phyloP scores from a whole-genome alignment of 2,888 invertebrate species.

The Zelleria hepariella region DNA sequence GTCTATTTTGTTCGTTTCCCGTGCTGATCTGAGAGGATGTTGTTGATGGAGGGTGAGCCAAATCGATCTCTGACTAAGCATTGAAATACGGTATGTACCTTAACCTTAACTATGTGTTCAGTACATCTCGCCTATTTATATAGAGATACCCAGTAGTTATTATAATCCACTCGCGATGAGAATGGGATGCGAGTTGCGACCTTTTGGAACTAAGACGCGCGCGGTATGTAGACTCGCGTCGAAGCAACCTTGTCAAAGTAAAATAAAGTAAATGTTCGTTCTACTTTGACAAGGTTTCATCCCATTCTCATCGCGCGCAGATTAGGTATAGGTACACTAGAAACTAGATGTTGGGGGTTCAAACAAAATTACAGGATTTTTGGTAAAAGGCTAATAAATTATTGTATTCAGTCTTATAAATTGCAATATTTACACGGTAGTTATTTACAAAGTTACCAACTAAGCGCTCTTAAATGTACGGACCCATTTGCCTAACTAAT shows the following conservation, averaged over 20 bases:
- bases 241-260: no score
- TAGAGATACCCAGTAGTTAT: no score
- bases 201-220: no score
- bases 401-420: not conserved
- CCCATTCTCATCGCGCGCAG: no score
- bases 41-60: not conserved
- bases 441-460: not conserved
- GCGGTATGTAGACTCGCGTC: no score
- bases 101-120: no score
- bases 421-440: slow-evolving; percentile 10
- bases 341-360: not conserved
- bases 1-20: not conserved
- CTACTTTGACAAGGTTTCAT: no score
- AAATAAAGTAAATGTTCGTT: not conserved
- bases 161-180: not conserved
- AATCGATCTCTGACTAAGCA: no score
- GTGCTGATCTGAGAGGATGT: not conserved
- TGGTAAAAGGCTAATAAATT: not conserved
- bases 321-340: not conserved
- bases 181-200: no score
- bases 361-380: not conserved
- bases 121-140: no score
- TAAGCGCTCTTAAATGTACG: not conserved
- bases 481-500: not conserved
- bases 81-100: no score